Conservation (phyloP, 2,797 vertebrate genomes). For the Molossus molossus region DNA sequence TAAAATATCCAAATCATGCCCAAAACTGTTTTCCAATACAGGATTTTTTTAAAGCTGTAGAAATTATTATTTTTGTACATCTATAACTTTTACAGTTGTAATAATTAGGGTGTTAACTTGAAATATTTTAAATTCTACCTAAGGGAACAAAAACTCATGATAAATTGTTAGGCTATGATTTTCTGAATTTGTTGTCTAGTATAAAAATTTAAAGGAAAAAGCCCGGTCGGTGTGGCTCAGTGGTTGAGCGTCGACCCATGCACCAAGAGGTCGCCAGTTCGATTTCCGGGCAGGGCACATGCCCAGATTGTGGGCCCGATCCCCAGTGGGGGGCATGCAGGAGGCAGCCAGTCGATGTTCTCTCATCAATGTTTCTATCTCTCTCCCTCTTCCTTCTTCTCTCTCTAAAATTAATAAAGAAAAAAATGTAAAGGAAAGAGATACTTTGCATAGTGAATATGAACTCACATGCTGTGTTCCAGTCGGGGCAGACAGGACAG, state of each 20-base stretch:
- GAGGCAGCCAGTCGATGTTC: too few relatives aligned
- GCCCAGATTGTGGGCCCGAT: too few relatives aligned
- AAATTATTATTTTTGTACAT: background rate
- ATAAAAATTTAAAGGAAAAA: background rate
- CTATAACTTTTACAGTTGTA: background rate
- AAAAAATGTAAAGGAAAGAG: background rate
- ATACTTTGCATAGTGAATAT: background rate
- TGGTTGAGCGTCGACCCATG: too few relatives aligned
- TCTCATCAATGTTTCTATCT: too few relatives aligned
- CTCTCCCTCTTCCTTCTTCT: too few relatives aligned
- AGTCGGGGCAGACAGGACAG: background rate
- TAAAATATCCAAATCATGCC: background rate
- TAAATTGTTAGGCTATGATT: background rate
- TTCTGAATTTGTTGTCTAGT: background rate
- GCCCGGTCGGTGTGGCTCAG: too few relatives aligned
- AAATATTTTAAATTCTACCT: slow-evolving; percentile 38
- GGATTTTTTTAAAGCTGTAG: background rate
- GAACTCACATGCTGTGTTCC: background rate
- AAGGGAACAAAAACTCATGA: background rate
- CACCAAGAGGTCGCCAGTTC: too few relatives aligned
- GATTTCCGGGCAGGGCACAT: too few relatives aligned
- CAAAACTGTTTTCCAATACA: background rate
- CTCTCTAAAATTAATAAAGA: too few relatives aligned
- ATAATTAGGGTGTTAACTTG: background rate
- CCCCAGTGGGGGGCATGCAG: too few relatives aligned